These are phyloP conservation scores for Bimastos eiseni DNA, from an alignment of 2,888 invertebrate species.

Conservation along the genomic window DNA sequence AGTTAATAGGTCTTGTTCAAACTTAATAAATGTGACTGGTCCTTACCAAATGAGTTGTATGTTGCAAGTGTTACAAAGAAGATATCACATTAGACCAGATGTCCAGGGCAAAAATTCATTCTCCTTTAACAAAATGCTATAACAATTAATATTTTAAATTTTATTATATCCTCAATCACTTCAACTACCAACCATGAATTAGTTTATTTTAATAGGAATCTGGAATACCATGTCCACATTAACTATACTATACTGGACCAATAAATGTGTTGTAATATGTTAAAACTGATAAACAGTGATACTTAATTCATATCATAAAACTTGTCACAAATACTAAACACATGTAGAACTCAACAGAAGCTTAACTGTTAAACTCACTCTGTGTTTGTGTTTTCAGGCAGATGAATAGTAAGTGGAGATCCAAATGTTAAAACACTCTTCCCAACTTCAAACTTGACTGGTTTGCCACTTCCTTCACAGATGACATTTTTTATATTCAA, in stretches of 20 bases:
- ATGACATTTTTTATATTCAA: conserved; percentile 71
- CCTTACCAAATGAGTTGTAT: no score
- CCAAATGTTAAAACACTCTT: conserved; percentile 74
- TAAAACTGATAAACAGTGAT: no score
- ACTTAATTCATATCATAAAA: no score
- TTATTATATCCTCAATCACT: no score
- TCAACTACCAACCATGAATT: no score
- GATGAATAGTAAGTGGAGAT: conserved; percentile 38
- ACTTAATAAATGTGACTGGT: no score
- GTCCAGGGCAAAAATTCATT: neutral
- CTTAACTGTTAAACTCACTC: neutral
- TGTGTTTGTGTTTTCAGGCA: conserved; percentile 24
- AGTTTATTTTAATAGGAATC: no score
- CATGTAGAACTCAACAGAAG: neutral
- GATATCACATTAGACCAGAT: neutral
- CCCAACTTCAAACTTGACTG: conserved; percentile 69
- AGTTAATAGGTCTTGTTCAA: no score
- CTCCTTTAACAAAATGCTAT: no score
- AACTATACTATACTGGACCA: neutral
- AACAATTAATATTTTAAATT: no score
- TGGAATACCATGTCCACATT: neutral
- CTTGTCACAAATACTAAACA: neutral
- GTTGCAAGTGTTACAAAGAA: no score
- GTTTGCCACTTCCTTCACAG: conserved; percentile 65
- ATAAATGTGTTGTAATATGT: no score